Conservation (phyloP, 2,113 vertebrate species). For the Megaceryle torquata region DNA sequence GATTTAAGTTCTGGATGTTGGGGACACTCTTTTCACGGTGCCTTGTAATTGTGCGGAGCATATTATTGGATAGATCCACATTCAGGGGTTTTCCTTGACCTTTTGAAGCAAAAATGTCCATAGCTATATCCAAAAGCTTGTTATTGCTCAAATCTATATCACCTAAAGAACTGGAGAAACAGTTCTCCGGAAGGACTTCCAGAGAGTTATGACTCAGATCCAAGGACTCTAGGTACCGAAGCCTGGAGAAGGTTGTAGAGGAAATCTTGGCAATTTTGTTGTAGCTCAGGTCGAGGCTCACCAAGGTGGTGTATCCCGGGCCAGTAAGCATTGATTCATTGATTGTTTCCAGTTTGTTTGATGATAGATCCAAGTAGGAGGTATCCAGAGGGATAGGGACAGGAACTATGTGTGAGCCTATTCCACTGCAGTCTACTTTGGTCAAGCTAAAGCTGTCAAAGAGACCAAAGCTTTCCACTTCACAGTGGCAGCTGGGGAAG, state of each 20-base stretch:
- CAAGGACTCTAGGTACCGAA: slow-evolving; percentile 92
- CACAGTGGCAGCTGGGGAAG: slow-evolving; percentile 88
- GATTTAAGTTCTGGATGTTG: slow-evolving; percentile 86
- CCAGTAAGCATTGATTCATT: slow-evolving; percentile 88
- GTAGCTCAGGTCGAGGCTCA: slow-evolving; percentile 90
- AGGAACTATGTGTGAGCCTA: slow-evolving; percentile 82
- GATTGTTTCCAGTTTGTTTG: slow-evolving; percentile 84
- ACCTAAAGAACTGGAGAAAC: slow-evolving; percentile 84
- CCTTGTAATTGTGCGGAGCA: slow-evolving; percentile 70
- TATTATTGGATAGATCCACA: slow-evolving; percentile 89
- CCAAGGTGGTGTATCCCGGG: slow-evolving; percentile 95
- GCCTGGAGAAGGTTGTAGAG: slow-evolving; percentile 84
- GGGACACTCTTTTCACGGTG: slow-evolving; percentile 24
- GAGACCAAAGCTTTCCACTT: slow-evolving; percentile 93
- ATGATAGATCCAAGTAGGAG: slow-evolving; percentile 89
- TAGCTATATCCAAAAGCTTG: slow-evolving; percentile 77
- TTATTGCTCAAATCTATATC: slow-evolving; percentile 93
- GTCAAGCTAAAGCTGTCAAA: slow-evolving; percentile 98
- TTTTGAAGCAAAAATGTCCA: slow-evolving; percentile 81
- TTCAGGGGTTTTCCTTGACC: slow-evolving; percentile 81
- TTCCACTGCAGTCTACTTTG: slow-evolving; percentile 87
- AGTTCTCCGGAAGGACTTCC: slow-evolving; percentile 75
- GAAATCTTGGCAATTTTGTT: slow-evolving; percentile 84
- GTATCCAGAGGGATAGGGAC: slow-evolving; percentile 94
- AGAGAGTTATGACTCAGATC: slow-evolving; percentile 92